phyloP scores from a whole-genome alignment of 1,140 invertebrate species.

The Babylonia areolata region DNA sequence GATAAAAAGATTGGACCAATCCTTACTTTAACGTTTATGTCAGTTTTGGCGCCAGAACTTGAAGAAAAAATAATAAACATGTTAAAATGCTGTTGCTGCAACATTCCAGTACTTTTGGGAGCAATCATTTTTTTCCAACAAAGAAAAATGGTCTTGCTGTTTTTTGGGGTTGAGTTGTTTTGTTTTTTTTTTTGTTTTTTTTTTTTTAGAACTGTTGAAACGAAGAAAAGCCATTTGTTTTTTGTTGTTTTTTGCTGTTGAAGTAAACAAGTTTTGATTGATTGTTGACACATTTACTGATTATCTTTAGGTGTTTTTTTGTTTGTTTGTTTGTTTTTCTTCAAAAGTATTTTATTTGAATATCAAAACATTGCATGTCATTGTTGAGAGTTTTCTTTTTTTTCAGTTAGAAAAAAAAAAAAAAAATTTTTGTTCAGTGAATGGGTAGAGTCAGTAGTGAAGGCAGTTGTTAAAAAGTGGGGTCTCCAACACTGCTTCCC shows the following conservation, averaged over 20 bases:
- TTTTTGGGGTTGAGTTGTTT: not conserved
- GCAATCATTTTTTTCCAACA: not conserved
- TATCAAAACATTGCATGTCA: too few species aligned
- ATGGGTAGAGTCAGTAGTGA: too few species aligned
- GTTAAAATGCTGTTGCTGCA: not conserved
- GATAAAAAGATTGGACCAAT: not conserved
- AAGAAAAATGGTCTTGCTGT: not conserved
- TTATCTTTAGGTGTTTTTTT: too few species aligned
- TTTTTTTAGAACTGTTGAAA: not conserved
- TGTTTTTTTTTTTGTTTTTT: not conserved
- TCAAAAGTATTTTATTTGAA: too few species aligned
- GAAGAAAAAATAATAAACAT: not conserved
- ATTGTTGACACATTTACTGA: too few species aligned
- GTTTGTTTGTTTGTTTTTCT: too few species aligned
- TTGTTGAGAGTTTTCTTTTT: too few species aligned
- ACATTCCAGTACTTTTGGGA: not conserved
- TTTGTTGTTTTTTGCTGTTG: not conserved
- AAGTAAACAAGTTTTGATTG: not conserved
- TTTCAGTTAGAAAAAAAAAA: too few species aligned
- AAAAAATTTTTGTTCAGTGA: too few species aligned
- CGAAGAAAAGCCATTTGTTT: too few species aligned
- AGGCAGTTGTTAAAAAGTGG: too few species aligned
- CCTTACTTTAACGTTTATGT: not conserved
- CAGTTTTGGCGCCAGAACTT: not conserved
- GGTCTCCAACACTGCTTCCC: too few species aligned